Evolutionary conservation across 2,797 vertebrate species (phyloP).

Genomic region (Sarcoramphus papa): DNA sequence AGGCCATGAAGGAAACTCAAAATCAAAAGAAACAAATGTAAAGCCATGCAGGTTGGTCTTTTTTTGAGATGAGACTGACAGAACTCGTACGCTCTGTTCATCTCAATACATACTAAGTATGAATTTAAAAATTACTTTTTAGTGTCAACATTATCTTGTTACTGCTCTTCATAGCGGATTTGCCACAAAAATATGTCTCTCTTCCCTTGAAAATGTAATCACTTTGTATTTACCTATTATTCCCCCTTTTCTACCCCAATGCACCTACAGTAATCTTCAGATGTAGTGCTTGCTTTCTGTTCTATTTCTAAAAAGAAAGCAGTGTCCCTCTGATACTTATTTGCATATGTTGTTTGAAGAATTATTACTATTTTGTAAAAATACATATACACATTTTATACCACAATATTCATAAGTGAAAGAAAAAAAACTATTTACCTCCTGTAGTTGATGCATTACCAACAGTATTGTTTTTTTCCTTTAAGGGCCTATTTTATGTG

Average conservation of each 20-base stretch:
- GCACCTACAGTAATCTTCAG: not conserved
- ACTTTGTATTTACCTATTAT: not conserved
- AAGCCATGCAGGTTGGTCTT: not conserved
- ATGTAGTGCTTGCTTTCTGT: not conserved
- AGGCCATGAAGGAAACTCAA: not conserved
- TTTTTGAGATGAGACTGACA: not conserved
- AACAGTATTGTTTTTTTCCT: slow-evolving; percentile 75
- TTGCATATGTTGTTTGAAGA: not conserved
- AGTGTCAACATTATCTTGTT: not conserved
- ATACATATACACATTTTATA: not conserved
- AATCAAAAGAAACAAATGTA: not conserved
- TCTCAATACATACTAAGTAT: not conserved
- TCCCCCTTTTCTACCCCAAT: not conserved
- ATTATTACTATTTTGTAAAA: not conserved
- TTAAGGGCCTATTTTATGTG: slow-evolving; percentile 75
- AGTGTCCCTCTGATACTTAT: not conserved
- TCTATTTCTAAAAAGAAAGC: not conserved
- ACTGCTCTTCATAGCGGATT: not conserved
- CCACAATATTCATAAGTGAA: not conserved
- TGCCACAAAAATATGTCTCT: not conserved
- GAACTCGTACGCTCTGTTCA: not conserved
- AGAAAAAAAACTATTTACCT: slow-evolving; percentile 64
- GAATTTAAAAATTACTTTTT: not conserved
- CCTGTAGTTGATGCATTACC: slow-evolving; percentile 83
- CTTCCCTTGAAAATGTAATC: not conserved